Conservation (phyloP, 2,888 invertebrate species). For the Tenthredo notha region DNA sequence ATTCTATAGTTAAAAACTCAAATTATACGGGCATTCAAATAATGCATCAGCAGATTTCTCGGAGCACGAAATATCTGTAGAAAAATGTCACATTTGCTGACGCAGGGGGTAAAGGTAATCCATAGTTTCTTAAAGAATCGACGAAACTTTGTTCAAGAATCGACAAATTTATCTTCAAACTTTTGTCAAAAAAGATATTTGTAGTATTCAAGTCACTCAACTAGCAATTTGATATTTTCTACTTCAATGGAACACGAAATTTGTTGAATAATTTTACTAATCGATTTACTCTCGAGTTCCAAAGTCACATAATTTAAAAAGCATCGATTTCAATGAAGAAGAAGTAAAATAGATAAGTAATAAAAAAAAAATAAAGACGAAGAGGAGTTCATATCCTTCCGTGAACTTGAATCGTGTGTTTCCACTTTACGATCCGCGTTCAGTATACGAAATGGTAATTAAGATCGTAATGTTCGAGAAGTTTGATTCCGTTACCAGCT, state of each 20-base stretch:
- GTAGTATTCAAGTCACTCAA: not conserved
- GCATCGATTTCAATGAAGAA: not conserved
- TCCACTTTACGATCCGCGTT: not conserved
- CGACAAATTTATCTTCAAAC: not conserved
- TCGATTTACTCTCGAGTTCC: not conserved
- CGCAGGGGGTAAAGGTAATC: not conserved
- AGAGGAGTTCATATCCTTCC: not conserved
- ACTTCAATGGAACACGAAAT: not conserved
- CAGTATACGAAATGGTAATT: constrained; percentile 11
- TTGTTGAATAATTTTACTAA: not conserved
- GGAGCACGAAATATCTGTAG: not conserved
- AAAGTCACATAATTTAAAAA: not conserved
- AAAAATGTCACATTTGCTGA: not conserved
- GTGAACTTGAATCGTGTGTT: not conserved
- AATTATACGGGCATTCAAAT: not conserved
- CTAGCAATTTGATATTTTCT: not conserved
- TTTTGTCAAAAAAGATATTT: not conserved
- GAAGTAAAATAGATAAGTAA: not conserved
- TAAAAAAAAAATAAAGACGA: not conserved
- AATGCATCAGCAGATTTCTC: not conserved
- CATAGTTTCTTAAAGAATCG: not conserved
- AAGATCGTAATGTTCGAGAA: constrained; percentile 6
- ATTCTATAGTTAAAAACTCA: not conserved
- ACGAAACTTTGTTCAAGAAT: not conserved
- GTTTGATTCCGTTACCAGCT: not conserved